These are phyloP conservation scores for Ectemnius cavifrons DNA, from an alignment of 2,888 invertebrate species.

Conservation along the genomic window DNA sequence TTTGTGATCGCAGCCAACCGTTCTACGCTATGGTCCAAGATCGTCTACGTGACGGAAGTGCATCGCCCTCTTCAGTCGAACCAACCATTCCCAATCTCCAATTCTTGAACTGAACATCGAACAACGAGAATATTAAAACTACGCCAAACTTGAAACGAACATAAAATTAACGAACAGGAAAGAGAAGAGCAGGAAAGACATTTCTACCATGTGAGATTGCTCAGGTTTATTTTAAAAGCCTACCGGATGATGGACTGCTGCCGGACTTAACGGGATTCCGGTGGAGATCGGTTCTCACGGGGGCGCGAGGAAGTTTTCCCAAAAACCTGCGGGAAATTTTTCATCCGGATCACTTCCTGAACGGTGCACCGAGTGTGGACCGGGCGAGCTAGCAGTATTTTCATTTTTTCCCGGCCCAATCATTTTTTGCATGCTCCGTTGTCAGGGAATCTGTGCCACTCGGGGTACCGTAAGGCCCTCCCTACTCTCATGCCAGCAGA, in stretches of 20 bases:
- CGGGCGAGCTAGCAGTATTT: constrained; percentile 72
- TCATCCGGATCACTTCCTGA: constrained; percentile 46
- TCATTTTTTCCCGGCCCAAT: constrained; percentile 54
- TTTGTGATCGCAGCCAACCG: constrained; percentile 41
- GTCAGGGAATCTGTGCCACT: constrained; percentile 75
- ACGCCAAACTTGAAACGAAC: too few relatives aligned
- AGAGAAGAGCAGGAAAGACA: not conserved
- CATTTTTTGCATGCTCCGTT: constrained; percentile 56
- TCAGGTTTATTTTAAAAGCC: constrained; percentile 20
- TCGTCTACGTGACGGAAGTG: constrained; percentile 4
- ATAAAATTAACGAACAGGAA: not conserved
- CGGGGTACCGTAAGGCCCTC: constrained; percentile 74
- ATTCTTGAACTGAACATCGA: too few relatives aligned
- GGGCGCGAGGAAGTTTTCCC: constrained; percentile 49
- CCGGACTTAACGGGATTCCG: constrained; percentile 36
- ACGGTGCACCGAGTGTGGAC: constrained; percentile 33
- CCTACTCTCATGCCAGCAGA: constrained; percentile 41
- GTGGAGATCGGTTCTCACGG: constrained; percentile 63
- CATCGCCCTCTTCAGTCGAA: not conserved
- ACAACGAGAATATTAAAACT: too few relatives aligned
- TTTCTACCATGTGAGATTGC: not conserved
- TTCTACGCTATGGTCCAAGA: constrained; percentile 17
- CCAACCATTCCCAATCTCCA: too few relatives aligned
- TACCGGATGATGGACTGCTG: too few relatives aligned
- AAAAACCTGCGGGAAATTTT: constrained; percentile 52